Evolutionary conservation across 2,113 vertebrate genomes (phyloP), one percentile per base, ranked within the genome.

Genomic region (Tenebrosternarchus preto): DNA sequence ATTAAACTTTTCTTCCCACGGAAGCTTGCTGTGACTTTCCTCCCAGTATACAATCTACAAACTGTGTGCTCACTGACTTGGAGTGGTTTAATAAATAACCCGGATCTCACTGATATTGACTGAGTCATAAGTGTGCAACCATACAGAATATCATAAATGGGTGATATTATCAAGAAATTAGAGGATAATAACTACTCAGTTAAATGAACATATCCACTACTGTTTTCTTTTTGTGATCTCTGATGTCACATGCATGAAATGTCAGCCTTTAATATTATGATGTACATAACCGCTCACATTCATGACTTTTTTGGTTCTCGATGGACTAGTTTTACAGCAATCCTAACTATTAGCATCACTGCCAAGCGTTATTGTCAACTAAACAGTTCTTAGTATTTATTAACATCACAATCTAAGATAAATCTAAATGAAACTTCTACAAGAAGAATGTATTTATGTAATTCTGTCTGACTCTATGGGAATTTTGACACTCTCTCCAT

Each of bases 81-180:
- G 43, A 72, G 61, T 50, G 61, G 75, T 74, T 87, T 81, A 86
- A 84, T 87, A 27, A 82, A 50, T 86, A 85, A 86, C 84, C 82
- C 75, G 73, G 84, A 87, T 57, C 31, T 81, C 6, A 16, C 59
- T 64, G 53, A 82, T 60, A 71, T 20, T n/a, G 50, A 33, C 25
- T 55, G 68, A 74, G 72, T 53, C 61, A 64, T n/a, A 68, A 46
- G 8, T 24, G 55, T 39, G 36, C 6, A 36, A 0, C 24, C 19
- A 69, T 29, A 25, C 53, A 12, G 15, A 50, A 56, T 68, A 9
- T 56, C 16, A 55, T 6, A 36, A 20, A n/a, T 11, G 7, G 6
- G 19, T 33, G 8, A 39, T 39, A 67, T 31, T 36, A 22, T 7
- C 16, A 66, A 6, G 9, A 60, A 46, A 78, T 59, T n/a, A 59